phyloP scores from a whole-genome alignment of 1,140 invertebrate genomes.

The Dendroctonus ponderosae region DNA sequence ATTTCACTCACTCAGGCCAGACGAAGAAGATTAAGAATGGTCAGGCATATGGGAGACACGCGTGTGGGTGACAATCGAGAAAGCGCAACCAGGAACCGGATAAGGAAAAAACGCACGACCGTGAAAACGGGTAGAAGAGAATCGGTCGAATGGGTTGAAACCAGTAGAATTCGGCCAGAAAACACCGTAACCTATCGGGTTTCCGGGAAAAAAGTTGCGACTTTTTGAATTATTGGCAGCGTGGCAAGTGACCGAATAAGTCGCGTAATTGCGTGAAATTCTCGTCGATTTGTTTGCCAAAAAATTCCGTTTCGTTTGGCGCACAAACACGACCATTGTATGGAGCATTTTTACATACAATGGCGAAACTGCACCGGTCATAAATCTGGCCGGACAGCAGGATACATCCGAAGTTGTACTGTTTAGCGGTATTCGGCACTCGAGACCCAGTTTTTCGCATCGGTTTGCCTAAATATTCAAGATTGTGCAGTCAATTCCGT shows the following conservation, averaged over 20 bases:
- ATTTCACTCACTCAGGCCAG: too few relatives aligned
- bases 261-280: neutral
- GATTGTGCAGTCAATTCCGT: neutral
- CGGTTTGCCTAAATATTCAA: neutral
- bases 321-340: slow-evolving; percentile 15
- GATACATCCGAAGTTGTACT: slow-evolving; percentile 14
- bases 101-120: too few relatives aligned
- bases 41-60: too few relatives aligned
- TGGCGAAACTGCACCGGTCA: slow-evolving; percentile 24
- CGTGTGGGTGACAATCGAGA: too few relatives aligned
- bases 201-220: neutral
- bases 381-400: slow-evolving; percentile 25
- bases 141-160: too few relatives aligned
- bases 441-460: neutral
- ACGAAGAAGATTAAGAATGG: too few relatives aligned
- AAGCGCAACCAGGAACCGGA: too few relatives aligned
- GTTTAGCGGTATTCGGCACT: slow-evolving; percentile 10
- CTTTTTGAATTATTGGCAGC: neutral
- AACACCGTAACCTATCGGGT: neutral
- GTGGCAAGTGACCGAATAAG: neutral
- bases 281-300: slow-evolving; percentile 13
- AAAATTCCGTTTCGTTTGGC: slow-evolving; percentile 9
- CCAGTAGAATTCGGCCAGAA: neutral
- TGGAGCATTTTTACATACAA: slow-evolving; percentile 19
- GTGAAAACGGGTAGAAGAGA: too few relatives aligned